Conservation (phyloP, 2,888 invertebrate genomes). For the Uropetala carovei region DNA sequence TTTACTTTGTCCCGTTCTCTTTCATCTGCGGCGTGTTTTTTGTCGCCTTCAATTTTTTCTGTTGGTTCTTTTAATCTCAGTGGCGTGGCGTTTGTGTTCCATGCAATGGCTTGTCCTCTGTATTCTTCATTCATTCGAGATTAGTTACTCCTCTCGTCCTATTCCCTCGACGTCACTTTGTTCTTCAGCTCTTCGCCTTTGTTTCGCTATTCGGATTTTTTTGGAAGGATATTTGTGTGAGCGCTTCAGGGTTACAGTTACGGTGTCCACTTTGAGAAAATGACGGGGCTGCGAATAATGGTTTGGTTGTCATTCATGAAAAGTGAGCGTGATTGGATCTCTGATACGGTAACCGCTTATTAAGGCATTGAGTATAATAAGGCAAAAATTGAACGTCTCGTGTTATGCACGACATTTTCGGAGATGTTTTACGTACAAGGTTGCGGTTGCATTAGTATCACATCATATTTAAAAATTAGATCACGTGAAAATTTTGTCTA, state of each 20-base stretch:
- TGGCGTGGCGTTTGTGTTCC: not conserved
- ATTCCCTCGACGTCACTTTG: not conserved
- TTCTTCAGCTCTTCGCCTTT: not conserved
- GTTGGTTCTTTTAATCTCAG: conserved; percentile 24
- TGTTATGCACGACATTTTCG: no score
- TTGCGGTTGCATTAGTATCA: no score
- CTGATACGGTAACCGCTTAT: not conserved
- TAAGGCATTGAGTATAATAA: no score
- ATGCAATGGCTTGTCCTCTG: not conserved
- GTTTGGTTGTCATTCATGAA: not conserved
- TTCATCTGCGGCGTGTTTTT: conserved; percentile 52
- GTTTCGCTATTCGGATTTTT: no score
- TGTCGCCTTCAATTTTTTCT: not conserved
- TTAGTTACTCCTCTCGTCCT: not conserved
- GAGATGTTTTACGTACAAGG: no score
- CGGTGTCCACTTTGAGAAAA: not conserved
- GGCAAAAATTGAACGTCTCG: no score
- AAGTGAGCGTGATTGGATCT: not conserved
- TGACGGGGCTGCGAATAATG: not conserved
- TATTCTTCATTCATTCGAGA: not conserved
- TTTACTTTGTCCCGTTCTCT: conserved; percentile 54
- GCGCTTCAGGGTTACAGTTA: not conserved
- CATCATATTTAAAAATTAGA: no score
- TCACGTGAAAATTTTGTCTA: no score
- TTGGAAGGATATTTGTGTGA: not conserved